Base-by-base conservation (phyloP, 2,888 invertebrate genomes). In the Tyria jacobaeae region DNA sequence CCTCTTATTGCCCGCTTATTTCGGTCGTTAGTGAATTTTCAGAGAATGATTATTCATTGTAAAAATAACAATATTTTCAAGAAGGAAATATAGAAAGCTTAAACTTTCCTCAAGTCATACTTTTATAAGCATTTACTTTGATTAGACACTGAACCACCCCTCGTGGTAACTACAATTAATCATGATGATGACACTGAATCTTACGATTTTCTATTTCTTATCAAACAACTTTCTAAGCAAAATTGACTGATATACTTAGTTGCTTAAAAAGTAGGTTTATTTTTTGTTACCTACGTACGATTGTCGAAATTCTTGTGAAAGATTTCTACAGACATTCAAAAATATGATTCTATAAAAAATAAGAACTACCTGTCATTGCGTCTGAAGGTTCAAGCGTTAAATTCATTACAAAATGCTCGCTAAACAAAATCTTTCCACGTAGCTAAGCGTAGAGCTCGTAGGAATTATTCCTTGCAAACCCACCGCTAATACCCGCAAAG, bases 401-500 rank as follows among this genome's bases (percentile, higher is more conserved):
- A 44, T 44, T 56, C n/a, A 34, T 21, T 55, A 37, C 10, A 52
- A 55, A 60, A 57, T 54, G 44, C 60, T 58, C 35, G 51, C 52
- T 24, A 52, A 66, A 57, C 56, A 61, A 14, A 61, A 60, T 49
- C 51, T 48, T 48, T 61, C 21, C 60, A 70, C 67, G 64, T 64
- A 67, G 64, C 61, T 63, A 66, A 73, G 76, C 70, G 62, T 72
- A 71, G 71, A 76, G 68, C 74, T 73, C 68, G 71, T 73, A 72
- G 73, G 78, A 83, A 83, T 85, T 87, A 87, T 88, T 85, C 86
- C 81, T 84, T 83, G 85, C 81, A 86, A 90, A 89, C 87, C 86
- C 87, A 68, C 73, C 86, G 89, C 83, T 91, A 90, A 89, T 89
- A 85, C 88, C 82, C 79, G 83, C 82, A 87, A 89, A 90, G 85